Conservation (phyloP, 2,888 invertebrate genomes). For the Apamea epomidion region DNA sequence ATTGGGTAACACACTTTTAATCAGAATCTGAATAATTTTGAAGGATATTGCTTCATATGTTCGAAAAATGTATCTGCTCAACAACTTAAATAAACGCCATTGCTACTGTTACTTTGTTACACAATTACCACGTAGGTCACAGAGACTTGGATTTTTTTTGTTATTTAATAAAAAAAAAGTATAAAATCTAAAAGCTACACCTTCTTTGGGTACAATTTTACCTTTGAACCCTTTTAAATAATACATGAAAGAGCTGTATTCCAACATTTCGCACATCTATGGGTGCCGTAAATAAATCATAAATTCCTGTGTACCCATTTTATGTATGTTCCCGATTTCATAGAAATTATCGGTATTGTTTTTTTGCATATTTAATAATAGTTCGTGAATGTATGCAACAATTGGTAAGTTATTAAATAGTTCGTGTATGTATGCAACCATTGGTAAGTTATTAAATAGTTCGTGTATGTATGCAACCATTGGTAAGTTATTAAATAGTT, state of each 20-base stretch:
- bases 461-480: background rate
- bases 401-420: background rate
- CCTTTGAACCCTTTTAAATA: conserved; percentile 49
- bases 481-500: too few species aligned
- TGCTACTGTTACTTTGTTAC: background rate
- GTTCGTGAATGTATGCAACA: background rate
- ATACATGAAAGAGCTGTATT: conserved; percentile 34
- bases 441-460: background rate
- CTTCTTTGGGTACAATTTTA: conserved; percentile 16
- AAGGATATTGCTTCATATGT: background rate
- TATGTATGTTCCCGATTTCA: background rate
- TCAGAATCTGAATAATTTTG: background rate
- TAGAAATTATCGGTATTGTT: conserved; percentile 11
- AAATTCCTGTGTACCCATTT: background rate
- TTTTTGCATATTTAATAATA: background rate
- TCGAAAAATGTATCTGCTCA: background rate
- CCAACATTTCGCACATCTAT: conserved; percentile 17
- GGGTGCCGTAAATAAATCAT: conserved; percentile 36
- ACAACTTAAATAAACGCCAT: background rate
- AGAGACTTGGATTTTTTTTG: background rate
- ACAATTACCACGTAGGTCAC: background rate
- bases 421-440: background rate
- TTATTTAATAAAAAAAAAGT: conserved; percentile 15
- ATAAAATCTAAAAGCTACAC: conserved; percentile 12
- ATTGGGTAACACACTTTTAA: background rate